phyloP scores from a whole-genome alignment of 2,888 invertebrate genomes.

The Steinernema carpocapsae region DNA sequence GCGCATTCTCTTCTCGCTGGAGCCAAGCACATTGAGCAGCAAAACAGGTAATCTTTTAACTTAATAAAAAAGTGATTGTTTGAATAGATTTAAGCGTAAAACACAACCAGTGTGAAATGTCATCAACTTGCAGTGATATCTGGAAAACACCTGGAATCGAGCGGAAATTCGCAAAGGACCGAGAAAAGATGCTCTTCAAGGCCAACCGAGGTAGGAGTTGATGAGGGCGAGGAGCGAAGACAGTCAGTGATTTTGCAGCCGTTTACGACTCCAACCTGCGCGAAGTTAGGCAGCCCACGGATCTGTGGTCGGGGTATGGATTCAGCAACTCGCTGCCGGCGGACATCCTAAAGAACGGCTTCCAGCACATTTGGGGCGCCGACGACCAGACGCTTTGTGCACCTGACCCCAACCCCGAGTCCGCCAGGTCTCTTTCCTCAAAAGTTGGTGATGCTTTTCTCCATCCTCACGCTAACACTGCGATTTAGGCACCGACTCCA shows the following conservation, averaged over 20 bases:
- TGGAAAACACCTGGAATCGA: constrained; percentile 52
- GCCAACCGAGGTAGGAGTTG: constrained; percentile 44
- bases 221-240: constrained; percentile 37
- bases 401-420: background rate
- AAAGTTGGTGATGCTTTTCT: background rate
- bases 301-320: constrained; percentile 62
- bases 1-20: constrained; percentile 63
- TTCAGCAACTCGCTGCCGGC: constrained; percentile 66
- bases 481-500: constrained; percentile 11
- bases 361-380: constrained; percentile 29
- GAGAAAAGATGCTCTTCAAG: constrained; percentile 58
- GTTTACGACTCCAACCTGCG: constrained; percentile 21
- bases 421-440: background rate
- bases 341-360: constrained; percentile 55
- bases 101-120: constrained; percentile 29
- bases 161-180: constrained; percentile 48
- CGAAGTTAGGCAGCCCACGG: constrained; percentile 54
- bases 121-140: constrained; percentile 48
- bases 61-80: constrained; percentile 26
- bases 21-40: constrained; percentile 55
- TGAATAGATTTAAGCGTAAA: constrained; percentile 35
- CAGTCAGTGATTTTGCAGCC: constrained; percentile 38
- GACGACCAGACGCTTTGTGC: background rate
- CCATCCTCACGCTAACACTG: background rate
- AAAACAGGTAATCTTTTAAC: constrained; percentile 44